A percentile compares a stretch with the other conserved stretches of the same genome.
phyloP scores from a whole-genome alignment of 2,888 invertebrate species.

The Chesias legatella region DNA sequence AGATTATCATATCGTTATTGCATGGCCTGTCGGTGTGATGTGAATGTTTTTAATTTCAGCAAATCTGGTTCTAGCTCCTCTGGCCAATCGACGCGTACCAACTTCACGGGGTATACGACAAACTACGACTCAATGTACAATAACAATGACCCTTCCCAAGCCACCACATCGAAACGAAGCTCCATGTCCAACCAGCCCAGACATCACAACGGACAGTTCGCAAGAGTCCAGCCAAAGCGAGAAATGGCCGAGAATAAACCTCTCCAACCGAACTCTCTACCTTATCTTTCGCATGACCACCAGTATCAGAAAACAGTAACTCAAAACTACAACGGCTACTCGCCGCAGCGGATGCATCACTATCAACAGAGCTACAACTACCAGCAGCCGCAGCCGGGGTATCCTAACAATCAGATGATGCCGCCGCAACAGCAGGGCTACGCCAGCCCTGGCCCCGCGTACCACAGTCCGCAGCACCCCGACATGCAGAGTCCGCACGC shows the following conservation, averaged over 20 bases:
- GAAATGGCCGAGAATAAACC: constrained; percentile 54
- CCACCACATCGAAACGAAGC: constrained; percentile 60
- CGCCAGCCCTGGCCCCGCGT: constrained; percentile 58
- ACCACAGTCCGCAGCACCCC: constrained; percentile 67
- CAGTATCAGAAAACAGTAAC: constrained; percentile 68
- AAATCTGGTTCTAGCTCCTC: constrained; percentile 77
- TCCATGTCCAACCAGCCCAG: constrained; percentile 61
- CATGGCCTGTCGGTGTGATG: constrained; percentile 15
- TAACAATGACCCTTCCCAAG: constrained; percentile 60
- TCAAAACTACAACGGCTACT: constrained; percentile 60
- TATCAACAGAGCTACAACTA: constrained; percentile 64
- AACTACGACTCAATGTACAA: constrained; percentile 73
- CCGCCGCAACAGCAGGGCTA: constrained; percentile 61
- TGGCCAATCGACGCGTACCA: constrained; percentile 71
- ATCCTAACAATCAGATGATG: constrained; percentile 57
- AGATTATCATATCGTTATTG: not conserved
- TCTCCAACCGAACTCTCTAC: constrained; percentile 42
- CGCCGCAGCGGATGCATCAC: constrained; percentile 60
- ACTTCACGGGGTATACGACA: constrained; percentile 69
- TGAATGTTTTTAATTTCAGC: constrained; percentile 47
- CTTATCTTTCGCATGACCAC: constrained; percentile 70
- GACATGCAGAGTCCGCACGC: constrained; percentile 68
- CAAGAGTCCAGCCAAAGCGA: constrained; percentile 56
- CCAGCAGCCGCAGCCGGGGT: constrained; percentile 65
- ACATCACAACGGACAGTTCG: constrained; percentile 63